phyloP scores from a whole-genome alignment of 37 sponge, comb jelly and placozoan species.

The Corticium candelabrum region DNA sequence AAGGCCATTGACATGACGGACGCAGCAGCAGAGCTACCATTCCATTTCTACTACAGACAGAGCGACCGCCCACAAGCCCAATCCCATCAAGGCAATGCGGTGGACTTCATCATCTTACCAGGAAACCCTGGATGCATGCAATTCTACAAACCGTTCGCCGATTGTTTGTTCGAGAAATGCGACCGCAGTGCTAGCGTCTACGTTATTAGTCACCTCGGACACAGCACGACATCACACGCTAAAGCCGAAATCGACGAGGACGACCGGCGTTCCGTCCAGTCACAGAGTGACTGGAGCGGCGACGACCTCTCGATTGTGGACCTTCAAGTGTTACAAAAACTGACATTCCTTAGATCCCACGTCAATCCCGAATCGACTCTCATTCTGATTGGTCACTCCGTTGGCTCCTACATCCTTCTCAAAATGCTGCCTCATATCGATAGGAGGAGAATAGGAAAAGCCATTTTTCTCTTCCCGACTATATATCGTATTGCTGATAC shows the following conservation, averaged over 20 bases:
- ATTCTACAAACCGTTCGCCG: neutral
- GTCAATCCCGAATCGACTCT: neutral
- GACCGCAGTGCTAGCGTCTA: neutral
- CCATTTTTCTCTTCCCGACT: neutral
- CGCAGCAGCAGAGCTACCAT: too few species aligned
- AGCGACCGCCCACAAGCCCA: too few species aligned
- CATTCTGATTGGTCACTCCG: neutral
- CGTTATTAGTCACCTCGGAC: neutral
- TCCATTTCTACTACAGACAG: too few species aligned
- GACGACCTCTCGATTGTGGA: constrained; percentile 51
- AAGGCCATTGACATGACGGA: too few species aligned
- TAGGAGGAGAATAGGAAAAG: neutral
- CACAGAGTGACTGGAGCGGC: constrained; percentile 28
- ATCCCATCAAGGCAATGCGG: too few species aligned
- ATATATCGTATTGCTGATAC: neutral
- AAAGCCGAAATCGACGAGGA: neutral
- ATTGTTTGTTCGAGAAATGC: neutral
- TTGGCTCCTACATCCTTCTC: neutral
- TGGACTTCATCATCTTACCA: neutral
- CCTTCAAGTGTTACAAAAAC: neutral
- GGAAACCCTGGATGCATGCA: neutral
- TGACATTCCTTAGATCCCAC: neutral
- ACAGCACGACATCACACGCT: too few species aligned
- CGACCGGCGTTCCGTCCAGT: neutral
- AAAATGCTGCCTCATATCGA: neutral